Evolutionary conservation across 2,113 vertebrate species (phyloP).

Genomic region (Ariopsis seemanni): DNA sequence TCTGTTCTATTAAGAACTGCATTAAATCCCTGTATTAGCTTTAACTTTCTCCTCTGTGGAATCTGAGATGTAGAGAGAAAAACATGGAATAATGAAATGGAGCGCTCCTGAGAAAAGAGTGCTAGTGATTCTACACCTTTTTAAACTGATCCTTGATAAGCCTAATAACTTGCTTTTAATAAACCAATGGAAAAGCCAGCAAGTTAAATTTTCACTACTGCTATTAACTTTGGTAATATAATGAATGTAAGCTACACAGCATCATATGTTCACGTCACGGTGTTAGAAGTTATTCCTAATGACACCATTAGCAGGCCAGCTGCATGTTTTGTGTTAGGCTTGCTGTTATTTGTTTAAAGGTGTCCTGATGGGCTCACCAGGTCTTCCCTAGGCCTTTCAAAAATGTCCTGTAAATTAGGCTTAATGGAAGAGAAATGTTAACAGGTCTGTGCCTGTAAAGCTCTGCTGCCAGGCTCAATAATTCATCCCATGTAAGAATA

Average conservation of each 20-base stretch:
- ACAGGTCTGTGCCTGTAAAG: slow-evolving; percentile 17
- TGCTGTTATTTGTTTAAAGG: slow-evolving; percentile 6
- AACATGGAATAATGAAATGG: slow-evolving; percentile 12
- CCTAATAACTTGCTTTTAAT: background rate
- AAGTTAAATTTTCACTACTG: background rate
- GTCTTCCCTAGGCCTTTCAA: background rate
- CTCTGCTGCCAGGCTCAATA: slow-evolving; percentile 29
- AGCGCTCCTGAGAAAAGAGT: background rate
- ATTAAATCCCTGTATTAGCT: slow-evolving; percentile 16
- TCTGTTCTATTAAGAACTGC: slow-evolving; percentile 14
- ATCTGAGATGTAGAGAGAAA: slow-evolving; percentile 18
- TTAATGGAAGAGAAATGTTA: slow-evolving; percentile 10
- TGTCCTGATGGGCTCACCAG: background rate
- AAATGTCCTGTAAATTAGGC: slow-evolving; percentile 9
- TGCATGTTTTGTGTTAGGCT: background rate
- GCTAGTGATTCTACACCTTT: background rate
- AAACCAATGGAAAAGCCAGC: background rate
- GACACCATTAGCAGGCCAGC: background rate
- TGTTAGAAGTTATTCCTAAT: background rate
- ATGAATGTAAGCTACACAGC: background rate
- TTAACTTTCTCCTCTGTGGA: slow-evolving; percentile 16
- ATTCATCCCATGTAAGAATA: slow-evolving; percentile 48
- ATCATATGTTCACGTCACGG: slow-evolving; percentile 10
- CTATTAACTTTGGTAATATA: background rate
- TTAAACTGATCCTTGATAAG: background rate